phyloP scores from a whole-genome alignment of 2,888 invertebrate genomes.

The Luperina testacea region DNA sequence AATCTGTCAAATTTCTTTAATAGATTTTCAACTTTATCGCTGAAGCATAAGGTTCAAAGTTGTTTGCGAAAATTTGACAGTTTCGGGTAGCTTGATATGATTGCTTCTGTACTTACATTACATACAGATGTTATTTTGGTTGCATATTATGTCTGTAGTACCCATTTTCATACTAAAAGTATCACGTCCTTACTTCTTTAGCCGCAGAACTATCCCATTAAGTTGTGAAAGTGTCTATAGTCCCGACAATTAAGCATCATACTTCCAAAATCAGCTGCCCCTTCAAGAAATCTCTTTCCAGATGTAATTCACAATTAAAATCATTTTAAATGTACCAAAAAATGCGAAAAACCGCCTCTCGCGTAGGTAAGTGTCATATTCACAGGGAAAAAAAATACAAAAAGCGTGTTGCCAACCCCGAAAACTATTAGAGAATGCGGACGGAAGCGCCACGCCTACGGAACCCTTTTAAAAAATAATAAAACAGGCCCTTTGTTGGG shows the following conservation, averaged over 20 bases:
- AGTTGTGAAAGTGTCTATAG: background rate
- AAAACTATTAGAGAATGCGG: conserved; percentile 71
- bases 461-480: conserved; percentile 80
- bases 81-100: too few species aligned
- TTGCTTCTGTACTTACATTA: background rate
- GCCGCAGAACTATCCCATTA: background rate
- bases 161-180: background rate
- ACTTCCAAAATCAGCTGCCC: conserved; percentile 24
- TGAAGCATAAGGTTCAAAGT: too few species aligned
- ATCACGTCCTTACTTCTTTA: too few species aligned
- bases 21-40: too few species aligned
- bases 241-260: background rate
- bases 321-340: conserved; percentile 46
- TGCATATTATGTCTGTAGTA: background rate
- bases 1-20: too few species aligned
- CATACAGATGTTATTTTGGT: background rate
- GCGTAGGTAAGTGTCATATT: conserved; percentile 77
- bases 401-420: conserved; percentile 70
- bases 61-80: too few species aligned
- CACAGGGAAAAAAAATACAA: conserved; percentile 67
- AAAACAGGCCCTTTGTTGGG: conserved; percentile 68
- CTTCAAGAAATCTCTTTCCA: conserved; percentile 20
- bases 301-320: conserved; percentile 35
- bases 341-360: conserved; percentile 60
- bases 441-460: conserved; percentile 78